These are phyloP conservation scores for Caenorhabditis parvicauda DNA, from an alignment of 2,888 invertebrate species.

Conservation along the genomic window DNA sequence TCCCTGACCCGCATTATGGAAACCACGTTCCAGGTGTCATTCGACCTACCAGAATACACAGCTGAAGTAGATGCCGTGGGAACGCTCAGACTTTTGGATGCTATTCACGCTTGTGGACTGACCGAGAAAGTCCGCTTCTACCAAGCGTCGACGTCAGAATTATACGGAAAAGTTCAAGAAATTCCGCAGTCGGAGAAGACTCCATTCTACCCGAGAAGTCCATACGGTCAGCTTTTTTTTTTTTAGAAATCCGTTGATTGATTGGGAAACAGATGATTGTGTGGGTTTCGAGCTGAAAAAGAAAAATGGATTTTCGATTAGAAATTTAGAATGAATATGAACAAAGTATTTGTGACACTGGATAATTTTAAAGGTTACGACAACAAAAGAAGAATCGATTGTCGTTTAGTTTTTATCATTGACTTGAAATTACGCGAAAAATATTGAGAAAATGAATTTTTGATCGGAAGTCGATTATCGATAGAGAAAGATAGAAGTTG, in stretches of 20 bases:
- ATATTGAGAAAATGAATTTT: too few relatives aligned
- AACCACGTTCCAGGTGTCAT: slow-evolving; percentile 79
- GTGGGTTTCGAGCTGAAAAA: too few relatives aligned
- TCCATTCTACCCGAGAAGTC: slow-evolving; percentile 91
- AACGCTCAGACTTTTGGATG: slow-evolving; percentile 83
- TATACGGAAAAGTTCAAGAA: slow-evolving; percentile 88
- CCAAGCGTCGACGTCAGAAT: slow-evolving; percentile 91
- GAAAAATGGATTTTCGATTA: too few relatives aligned
- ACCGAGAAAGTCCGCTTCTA: slow-evolving; percentile 77
- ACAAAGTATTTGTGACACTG: too few relatives aligned
- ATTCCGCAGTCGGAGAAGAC: slow-evolving; percentile 90
- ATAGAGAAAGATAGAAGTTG: too few relatives aligned
- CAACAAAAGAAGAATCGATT: too few relatives aligned
- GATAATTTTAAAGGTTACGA: too few relatives aligned
- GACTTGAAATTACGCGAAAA: background rate
- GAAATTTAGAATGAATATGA: too few relatives aligned
- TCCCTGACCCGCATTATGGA: too few relatives aligned
- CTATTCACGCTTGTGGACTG: slow-evolving; percentile 83
- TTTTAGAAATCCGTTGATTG: background rate
- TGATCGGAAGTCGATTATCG: too few relatives aligned
- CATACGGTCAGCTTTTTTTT: slow-evolving; percentile 76
- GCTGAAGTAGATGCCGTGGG: slow-evolving; percentile 97
- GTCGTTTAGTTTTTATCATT: background rate
- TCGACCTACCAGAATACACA: slow-evolving; percentile 96
- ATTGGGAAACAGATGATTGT: background rate